Evolutionary conservation across 2,113 vertebrate genomes (phyloP), one percentile per base, ranked within the genome.

Genomic region (Mugil cephalus): DNA sequence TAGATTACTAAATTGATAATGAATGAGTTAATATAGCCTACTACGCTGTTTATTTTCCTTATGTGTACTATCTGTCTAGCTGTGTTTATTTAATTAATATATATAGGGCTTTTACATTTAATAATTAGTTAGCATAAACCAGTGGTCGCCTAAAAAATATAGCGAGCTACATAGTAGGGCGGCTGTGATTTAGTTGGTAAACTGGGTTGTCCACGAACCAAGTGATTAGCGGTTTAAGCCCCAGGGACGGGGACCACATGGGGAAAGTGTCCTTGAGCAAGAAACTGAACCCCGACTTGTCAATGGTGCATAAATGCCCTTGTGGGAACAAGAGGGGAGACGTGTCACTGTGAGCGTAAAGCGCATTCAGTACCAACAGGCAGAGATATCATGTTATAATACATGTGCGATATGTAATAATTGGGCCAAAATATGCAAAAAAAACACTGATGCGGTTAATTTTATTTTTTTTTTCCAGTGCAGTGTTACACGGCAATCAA

Each of bases 401-500:
- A 54, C 54, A 13, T 51, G 15, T 46, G 8, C 15, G 24, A 24
- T 46, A 38, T 74, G n/a, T 50, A 21, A 8, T 53, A 58, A 7
- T 19, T 21, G 2, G 18, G 18, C 17, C 50, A 40, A 59, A 69
- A 68, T 74, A 63, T 56, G 34, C 71, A 72, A 63, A 60, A 54
- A 47, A 48, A 60, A 62, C 2, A 48, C 24, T 53, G 34, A 13
- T 54, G 47, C 74, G 17, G 68, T 76, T 75, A 55, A 69, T 82
- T 53, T 10, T 78, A 8, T 78, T 80, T 38, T 82, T 53, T 10
- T 78, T 10, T 78, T 80, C 40, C 40, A 69, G 59, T 67, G 54
- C 50, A 48, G 24, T 40, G 68, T 77, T 84, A 85, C 79, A 85
- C 66, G 34, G 53, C 77, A 86, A 78, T 83, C 84, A 89, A 86